phyloP scores from a whole-genome alignment of 2,888 invertebrate genomes.

The Liposcelis brunnea region DNA sequence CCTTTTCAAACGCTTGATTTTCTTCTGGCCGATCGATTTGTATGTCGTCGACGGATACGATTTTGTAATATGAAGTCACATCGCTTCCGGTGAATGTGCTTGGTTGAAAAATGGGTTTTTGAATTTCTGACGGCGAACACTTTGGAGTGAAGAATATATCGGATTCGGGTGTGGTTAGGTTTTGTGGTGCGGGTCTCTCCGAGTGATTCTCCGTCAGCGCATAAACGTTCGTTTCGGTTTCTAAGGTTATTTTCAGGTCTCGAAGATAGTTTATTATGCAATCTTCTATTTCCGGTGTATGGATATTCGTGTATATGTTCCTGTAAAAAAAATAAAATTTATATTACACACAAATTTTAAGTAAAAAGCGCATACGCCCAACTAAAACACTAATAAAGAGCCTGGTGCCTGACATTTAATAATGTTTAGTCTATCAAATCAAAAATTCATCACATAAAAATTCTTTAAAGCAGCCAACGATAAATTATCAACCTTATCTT shows the following conservation, averaged over 20 bases:
- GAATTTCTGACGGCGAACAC: constrained; percentile 25
- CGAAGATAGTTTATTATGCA: constrained; percentile 28
- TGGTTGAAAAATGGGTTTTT: constrained; percentile 3
- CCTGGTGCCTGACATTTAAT: too few species aligned
- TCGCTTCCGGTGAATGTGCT: constrained; percentile 12
- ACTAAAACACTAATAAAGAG: too few species aligned
- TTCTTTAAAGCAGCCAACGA: too few species aligned
- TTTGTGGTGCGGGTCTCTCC: constrained; percentile 20
- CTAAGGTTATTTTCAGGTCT: constrained; percentile 18
- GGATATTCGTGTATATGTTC: constrained; percentile 34
- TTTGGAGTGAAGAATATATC: constrained; percentile 33
- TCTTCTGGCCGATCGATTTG: constrained; percentile 28
- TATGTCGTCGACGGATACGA: constrained; percentile 20
- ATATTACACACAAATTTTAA: too few species aligned
- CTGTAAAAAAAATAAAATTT: constrained; percentile 25
- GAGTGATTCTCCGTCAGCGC: constrained; percentile 17
- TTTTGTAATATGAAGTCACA: constrained; percentile 19
- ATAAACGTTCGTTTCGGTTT: constrained; percentile 23
- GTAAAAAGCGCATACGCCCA: too few species aligned
- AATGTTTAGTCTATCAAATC: too few species aligned
- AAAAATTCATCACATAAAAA: too few species aligned
- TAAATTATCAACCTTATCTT: too few species aligned
- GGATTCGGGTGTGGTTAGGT: constrained; percentile 26
- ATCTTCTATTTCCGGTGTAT: constrained; percentile 31
- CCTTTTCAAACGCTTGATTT: constrained; percentile 30